Base-by-base conservation (phyloP, 1,140 invertebrate species). In the Cephus cinctus region DNA sequence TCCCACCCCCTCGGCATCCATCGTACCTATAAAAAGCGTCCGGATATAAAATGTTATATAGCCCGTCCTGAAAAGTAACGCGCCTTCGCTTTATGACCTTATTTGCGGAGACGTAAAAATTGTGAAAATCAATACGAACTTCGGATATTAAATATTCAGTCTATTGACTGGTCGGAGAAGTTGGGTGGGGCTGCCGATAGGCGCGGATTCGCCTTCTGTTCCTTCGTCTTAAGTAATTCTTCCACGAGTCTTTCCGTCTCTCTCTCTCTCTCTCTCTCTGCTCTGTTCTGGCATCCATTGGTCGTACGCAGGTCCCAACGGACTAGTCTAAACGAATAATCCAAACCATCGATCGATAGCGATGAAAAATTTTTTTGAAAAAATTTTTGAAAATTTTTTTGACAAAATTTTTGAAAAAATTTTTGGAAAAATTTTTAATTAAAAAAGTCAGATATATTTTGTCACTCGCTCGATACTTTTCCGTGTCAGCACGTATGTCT, bases 121-220 rank as follows among this genome's bases (percentile, higher is more conserved):
- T 60, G 65, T 62, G 70, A 75, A 75, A 75, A 74, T 75, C 73
- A 74, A 75, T 74, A 74, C 65, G 62, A 68, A 75, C 65, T 71
- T 68, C 67, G 69, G 67, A 65, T 64, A 68, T 74, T 74, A 74
- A 74, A 75, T 72, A 74, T 75, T 74, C 70, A 74, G 61, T 46
- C 66, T 67, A 69, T 67, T 65, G 67, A 72, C 66, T 73, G 65
- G 55, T 52, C 40, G 47, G 54, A 57, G 52, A 57, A 43, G 18
- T 5, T 43, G 50, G 65, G 56, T 50, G 57, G 59, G 61, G 63
- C 47, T 47, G 43, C 39, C 47, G 51, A 44, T 54, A 59, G 47
- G 34, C 55, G 43, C 39, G 51, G 40, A 21, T 27, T 19, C 20
- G 19, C 20, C n/a, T 20, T 15, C 23, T 21, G 14, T 16, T 42